Base-by-base conservation (phyloP, 2,797 vertebrate genomes). In the Chelon auratus region DNA sequence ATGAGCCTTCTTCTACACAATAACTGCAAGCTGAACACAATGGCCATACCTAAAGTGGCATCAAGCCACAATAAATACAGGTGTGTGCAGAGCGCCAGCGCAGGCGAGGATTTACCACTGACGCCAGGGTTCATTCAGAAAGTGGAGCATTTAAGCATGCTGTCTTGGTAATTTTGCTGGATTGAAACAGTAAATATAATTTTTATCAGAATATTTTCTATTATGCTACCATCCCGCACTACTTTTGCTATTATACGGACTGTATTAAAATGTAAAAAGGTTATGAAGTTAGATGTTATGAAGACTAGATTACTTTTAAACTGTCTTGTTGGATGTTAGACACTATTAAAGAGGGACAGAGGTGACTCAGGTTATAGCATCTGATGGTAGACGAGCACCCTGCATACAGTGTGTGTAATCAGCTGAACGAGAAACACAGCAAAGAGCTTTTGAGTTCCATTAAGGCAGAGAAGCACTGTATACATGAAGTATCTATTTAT, bases 51-150 rank as follows among this genome's bases (percentile, higher is more conserved):
- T 51, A 14, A 51, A 17, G 17, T 13, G 51, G 15, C 37, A 47
- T 40, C 12, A 18, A 3, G 11, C 13, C n/a, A 22, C 47, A 18
- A 13, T 20, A 8, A 57, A 39, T 20, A 17, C 18, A 2, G 52
- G 59, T 43, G 53, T 77, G n/a, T 62, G 51, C 33, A 56, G 55
- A 18, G 45, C 17, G 5, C 12, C 11, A 55, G n/a, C 39, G 14
- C 36, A 17, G 20, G 17, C 22, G 10, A 22, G 5, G 15, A 48
- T 8, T 5, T 10, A 45, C 40, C 37, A 24, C 14, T 50, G 10
- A 6, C 33, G 37, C 15, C 15, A 14, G 5, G 11, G 11, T 51
- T 18, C 39, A 12, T 18, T 39, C 2, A 57, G 33, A 39, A 51
- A 39, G 20, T 30, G 14, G 15, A 0, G 3, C 9, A 67, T 50